These are phyloP conservation scores for Podarcis raffonei DNA, from an alignment of 2,113 vertebrate species.

Conservation along the genomic window DNA sequence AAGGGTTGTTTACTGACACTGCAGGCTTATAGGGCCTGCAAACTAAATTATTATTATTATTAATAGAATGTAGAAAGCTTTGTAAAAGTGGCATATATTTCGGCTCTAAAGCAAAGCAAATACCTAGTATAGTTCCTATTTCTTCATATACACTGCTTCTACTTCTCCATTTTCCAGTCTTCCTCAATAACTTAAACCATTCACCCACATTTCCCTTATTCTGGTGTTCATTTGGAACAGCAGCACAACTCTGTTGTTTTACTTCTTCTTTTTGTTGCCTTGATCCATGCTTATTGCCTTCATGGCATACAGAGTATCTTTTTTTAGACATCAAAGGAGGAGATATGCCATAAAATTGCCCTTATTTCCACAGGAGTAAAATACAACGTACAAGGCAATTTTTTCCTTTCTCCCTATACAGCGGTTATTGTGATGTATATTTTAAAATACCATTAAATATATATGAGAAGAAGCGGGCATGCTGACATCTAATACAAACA, in stretches of 20 bases:
- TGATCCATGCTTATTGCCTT: constrained; percentile 33
- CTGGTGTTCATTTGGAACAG: neutral
- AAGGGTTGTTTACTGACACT: neutral
- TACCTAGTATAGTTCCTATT: constrained; percentile 35
- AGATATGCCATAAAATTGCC: neutral
- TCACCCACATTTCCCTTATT: constrained; percentile 7
- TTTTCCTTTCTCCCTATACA: neutral
- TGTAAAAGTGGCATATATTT: constrained; percentile 18
- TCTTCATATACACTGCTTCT: constrained; percentile 28
- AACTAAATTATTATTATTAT: too few species aligned
- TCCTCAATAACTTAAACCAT: constrained; percentile 34
- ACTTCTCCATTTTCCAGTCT: constrained; percentile 22
- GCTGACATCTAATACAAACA: constrained; percentile 23
- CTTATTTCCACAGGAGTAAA: neutral
- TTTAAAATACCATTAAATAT: constrained; percentile 33
- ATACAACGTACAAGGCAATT: fast-evolving
- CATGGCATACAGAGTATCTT: neutral
- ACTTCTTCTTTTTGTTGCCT: constrained; percentile 11
- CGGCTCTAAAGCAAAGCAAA: constrained; percentile 3
- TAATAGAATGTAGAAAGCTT: neutral
- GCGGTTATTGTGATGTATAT: neutral
- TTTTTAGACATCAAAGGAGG: constrained; percentile 14
- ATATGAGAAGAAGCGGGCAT: neutral
- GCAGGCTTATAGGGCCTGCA: neutral
- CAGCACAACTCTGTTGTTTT: too few species aligned